Percentiles rank a stretch among this genome's conserved stretches.
Conservation (phyloP, 2,888 invertebrate genomes). For the Euphydryas editha region DNA sequence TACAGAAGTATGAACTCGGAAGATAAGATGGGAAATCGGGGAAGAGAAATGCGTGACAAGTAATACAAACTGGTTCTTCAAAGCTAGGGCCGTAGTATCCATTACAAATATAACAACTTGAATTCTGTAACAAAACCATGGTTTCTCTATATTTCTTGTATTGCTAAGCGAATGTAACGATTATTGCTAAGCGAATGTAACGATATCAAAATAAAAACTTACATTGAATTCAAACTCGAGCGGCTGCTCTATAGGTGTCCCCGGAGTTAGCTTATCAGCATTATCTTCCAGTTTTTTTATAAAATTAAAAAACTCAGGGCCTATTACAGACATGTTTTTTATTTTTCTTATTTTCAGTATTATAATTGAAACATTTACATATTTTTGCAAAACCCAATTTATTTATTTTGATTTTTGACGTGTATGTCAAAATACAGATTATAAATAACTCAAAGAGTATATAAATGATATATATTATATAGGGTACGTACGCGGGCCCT, state of each 20-base stretch:
- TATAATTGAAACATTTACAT: not conserved
- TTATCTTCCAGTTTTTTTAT: conserved; percentile 75
- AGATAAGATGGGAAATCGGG: conserved; percentile 87
- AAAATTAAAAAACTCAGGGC: conserved; percentile 68
- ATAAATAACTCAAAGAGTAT: not conserved
- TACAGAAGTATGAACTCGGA: conserved; percentile 76
- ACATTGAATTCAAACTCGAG: conserved; percentile 76
- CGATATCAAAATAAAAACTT: conserved; percentile 13
- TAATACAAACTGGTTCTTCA: conserved; percentile 95
- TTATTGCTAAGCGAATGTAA: not conserved
- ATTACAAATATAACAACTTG: conserved; percentile 91
- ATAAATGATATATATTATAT: no score
- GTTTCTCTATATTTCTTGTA: not conserved
- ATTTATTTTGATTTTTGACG: conserved; percentile 12
- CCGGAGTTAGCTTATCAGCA: conserved; percentile 66
- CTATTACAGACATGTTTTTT: conserved; percentile 75
- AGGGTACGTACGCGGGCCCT: no score
- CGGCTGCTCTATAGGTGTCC: conserved; percentile 60
- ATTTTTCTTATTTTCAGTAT: conserved; percentile 27
- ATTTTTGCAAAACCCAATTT: not conserved
- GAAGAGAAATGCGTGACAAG: conserved; percentile 96
- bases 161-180: not conserved
- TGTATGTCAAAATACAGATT: not conserved
- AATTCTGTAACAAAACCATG: conserved; percentile 79
- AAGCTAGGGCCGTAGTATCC: conserved; percentile 97